These are phyloP conservation scores for Pteropus rufus DNA, from an alignment of 2,797 vertebrate genomes.

Conservation along the genomic window DNA sequence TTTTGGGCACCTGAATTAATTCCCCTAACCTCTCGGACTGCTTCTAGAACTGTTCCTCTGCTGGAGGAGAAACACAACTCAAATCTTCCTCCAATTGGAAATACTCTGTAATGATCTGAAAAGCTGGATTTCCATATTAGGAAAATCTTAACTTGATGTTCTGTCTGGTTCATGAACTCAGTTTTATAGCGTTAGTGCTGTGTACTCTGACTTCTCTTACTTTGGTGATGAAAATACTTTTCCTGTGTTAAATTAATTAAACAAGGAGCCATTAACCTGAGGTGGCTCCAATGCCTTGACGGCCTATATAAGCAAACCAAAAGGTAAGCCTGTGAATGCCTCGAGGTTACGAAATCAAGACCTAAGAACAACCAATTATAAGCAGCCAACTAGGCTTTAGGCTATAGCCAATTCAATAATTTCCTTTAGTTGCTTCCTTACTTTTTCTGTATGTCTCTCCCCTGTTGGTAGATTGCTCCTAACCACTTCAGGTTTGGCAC, in stretches of 20 bases:
- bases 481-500: not conserved
- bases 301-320: not conserved
- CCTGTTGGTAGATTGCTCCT: not conserved
- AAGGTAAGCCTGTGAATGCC: not conserved
- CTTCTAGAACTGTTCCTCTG: not conserved
- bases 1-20: not conserved
- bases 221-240: conserved; percentile 25
- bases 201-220: not conserved
- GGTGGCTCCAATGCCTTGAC: not conserved
- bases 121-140: not conserved
- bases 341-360: not conserved
- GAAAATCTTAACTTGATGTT: not conserved
- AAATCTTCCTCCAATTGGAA: not conserved
- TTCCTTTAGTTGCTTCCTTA: not conserved
- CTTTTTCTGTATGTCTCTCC: not conserved
- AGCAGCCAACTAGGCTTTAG: not conserved
- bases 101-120: not conserved
- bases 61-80: not conserved
- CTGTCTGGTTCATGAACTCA: not conserved
- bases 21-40: not conserved
- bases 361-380: not conserved
- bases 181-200: not conserved
- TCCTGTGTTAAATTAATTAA: not conserved
- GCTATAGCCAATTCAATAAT: not conserved
- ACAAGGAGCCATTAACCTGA: not conserved